Percentiles rank a stretch among this genome's conserved stretches.
Evolutionary conservation across 2,888 invertebrate species (phyloP).

Genomic region (Scrobipalpa atriplicella): DNA sequence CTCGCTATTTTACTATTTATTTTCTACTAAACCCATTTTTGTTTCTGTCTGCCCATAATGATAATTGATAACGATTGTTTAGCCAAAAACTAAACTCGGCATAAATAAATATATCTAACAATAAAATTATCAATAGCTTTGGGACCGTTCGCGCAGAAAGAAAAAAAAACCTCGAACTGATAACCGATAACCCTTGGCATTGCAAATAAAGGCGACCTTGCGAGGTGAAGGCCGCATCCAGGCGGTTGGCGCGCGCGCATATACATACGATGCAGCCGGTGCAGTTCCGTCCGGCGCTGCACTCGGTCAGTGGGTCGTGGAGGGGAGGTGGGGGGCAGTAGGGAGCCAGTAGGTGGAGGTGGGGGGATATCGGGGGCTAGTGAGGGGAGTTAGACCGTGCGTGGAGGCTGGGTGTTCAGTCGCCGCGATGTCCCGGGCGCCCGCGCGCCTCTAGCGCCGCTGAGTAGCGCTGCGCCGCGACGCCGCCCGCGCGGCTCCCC

Average conservation of each 20-base stretch:
- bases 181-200: constrained; percentile 29
- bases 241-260: constrained; percentile 60
- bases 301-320: constrained; percentile 79
- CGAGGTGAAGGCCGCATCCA: constrained; percentile 75
- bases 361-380: constrained; percentile 35
- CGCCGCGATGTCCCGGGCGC: constrained; percentile 54
- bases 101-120: no score
- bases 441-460: constrained; percentile 56
- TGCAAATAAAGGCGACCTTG: constrained; percentile 65
- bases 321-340: constrained; percentile 36
- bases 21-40: no score
- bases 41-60: no score
- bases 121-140: background rate
- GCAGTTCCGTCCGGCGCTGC: constrained; percentile 75
- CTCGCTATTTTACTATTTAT: no score
- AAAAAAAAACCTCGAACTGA: constrained; percentile 31
- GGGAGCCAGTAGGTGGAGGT: constrained; percentile 39
- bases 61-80: no score
- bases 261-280: constrained; percentile 68
- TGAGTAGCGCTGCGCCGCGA: constrained; percentile 32
- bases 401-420: constrained; percentile 36
- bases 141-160: background rate
- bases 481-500: constrained; percentile 45
- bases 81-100: no score
- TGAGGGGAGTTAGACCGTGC: constrained; percentile 30